phyloP scores from a whole-genome alignment of 2,888 invertebrate species.

The Dysmachus trigonus region DNA sequence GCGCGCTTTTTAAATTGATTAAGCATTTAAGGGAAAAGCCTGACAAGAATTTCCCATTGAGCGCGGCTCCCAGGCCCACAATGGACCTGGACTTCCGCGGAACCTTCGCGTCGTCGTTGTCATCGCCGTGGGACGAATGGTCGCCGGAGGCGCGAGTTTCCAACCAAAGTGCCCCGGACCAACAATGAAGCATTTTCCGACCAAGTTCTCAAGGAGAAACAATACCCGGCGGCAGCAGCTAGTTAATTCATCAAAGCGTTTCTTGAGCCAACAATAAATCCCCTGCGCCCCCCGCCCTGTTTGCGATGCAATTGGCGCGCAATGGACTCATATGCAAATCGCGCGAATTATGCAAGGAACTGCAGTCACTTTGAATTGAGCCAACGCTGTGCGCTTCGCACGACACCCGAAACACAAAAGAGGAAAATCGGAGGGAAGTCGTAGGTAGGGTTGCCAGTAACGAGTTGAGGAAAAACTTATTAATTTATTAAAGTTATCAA shows the following conservation, averaged over 20 bases:
- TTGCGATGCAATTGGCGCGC: not conserved
- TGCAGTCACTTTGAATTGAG: not conserved
- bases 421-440: not conserved
- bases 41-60: not conserved
- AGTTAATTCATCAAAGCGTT: not conserved
- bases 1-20: not conserved
- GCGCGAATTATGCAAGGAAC: conserved; percentile 5
- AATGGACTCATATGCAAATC: not conserved
- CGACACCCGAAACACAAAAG: not conserved
- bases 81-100: not conserved
- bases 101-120: too few relatives aligned
- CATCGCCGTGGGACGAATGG: not conserved
- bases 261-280: not conserved
- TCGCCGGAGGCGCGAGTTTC: not conserved
- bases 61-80: not conserved
- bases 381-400: not conserved
- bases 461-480: not conserved
- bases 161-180: not conserved
- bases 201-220: not conserved
- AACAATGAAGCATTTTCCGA: not conserved
- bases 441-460: not conserved
- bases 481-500: too few relatives aligned
- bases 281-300: not conserved
- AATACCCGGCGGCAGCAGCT: not conserved
- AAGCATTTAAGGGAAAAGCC: not conserved